Base-by-base conservation (phyloP, 2,113 vertebrate genomes). In the Trochalopteron elliotii region DNA sequence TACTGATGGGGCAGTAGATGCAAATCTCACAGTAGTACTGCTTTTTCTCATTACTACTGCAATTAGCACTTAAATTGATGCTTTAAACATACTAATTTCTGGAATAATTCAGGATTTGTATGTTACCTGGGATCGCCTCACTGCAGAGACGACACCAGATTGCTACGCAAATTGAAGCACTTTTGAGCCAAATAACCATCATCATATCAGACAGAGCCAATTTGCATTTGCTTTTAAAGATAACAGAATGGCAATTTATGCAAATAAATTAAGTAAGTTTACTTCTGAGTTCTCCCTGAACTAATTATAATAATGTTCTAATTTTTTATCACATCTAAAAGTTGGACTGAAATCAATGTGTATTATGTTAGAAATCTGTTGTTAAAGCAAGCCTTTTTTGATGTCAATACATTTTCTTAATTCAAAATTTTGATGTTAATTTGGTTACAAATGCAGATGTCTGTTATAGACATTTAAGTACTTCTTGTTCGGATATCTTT, bases 11-110 rank as follows among this genome's bases (percentile, higher is more conserved):
- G 98, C 97, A 97, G 98, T 96, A 98, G 98, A 98, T 98, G 98
- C 98, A 98, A 98, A 98, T 98, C 98, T 98, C 98, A 98, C 97
- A 97, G 98, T 98, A 93, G 97, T 98, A 98, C 98, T 97, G 98
- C 98, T 99, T 98, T 98, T 98, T 99, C 99, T 99, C 99, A 99
- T 99, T 99, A 99, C 98, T 98, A 98, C 98, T 98, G 98, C 99
- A 99, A 99, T 99, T 99, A 99, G 98, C 99, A 99, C 99, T 99
- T 99, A 99, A 98, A 99, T 98, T 98, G 99, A 98, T 99, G 99
- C 98, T 98, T 98, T 98, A 99, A 99, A 99, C 98, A 99, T 98
- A 98, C 98, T 99, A 98, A 98, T 98, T 98, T 98, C 98, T 98
- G 98, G 98, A 98, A 98, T 99, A 99, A 99, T 99, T 98, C 98